Conservation (phyloP, 2,888 invertebrate genomes). For the Pseudoips prasinana region DNA sequence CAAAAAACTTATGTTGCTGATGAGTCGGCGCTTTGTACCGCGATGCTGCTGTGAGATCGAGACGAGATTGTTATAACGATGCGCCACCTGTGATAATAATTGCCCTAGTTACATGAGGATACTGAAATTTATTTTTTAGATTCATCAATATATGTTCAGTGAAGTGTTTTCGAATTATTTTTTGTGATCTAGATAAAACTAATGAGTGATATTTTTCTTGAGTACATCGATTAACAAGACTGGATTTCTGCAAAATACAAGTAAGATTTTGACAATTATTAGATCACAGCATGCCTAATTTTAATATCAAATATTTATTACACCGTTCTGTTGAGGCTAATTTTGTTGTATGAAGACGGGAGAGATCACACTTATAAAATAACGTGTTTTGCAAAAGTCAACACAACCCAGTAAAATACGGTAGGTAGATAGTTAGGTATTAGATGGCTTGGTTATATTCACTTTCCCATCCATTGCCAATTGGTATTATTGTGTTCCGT, state of each 20-base stretch:
- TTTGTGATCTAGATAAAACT: conserved; percentile 50
- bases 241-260: conserved; percentile 30
- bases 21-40: conserved; percentile 34
- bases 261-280: conserved; percentile 13
- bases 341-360: too few species aligned
- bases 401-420: too few species aligned
- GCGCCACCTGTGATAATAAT: conserved; percentile 69
- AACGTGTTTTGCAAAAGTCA: too few species aligned
- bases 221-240: conserved; percentile 25
- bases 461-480: too few species aligned
- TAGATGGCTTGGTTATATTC: too few species aligned
- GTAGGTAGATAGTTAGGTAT: too few species aligned
- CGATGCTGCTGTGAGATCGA: conserved; percentile 44
- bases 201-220: conserved; percentile 29
- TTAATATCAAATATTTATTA: too few species aligned
- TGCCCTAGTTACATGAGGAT: conserved; percentile 60
- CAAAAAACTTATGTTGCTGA: conserved; percentile 57
- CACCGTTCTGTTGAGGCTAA: too few species aligned
- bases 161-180: conserved; percentile 63
- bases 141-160: conserved; percentile 55
- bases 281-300: too few species aligned
- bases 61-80: conserved; percentile 64
- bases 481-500: too few species aligned
- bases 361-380: too few species aligned
- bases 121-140: conserved; percentile 64